Conservation (phyloP, 2,797 vertebrate species). For the Eulemur rubriventer region DNA sequence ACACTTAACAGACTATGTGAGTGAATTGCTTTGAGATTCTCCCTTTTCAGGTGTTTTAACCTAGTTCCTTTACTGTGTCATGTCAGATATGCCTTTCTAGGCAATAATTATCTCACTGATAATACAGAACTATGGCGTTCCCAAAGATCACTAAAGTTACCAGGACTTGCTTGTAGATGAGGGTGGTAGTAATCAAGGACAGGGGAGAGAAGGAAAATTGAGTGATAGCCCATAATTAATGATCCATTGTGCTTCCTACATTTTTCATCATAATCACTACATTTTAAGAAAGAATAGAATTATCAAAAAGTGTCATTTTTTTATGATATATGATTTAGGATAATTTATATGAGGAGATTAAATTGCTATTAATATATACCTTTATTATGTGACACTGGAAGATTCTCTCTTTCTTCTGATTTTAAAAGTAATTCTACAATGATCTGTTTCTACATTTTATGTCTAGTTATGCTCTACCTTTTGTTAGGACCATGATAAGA, state of each 20-base stretch:
- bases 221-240: neutral
- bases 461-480: neutral
- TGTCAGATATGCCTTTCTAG: neutral
- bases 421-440: slow-evolving; percentile 43
- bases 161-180: slow-evolving; percentile 6
- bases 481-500: slow-evolving; percentile 28
- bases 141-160: neutral
- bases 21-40: neutral
- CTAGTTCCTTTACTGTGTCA: neutral
- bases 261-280: neutral
- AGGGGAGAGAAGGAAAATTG: neutral
- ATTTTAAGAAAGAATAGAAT: slow-evolving; percentile 2
- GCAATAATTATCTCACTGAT: neutral
- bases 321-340: neutral
- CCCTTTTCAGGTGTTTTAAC: neutral
- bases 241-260: neutral
- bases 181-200: neutral
- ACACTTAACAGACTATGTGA: neutral
- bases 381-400: neutral
- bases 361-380: neutral
- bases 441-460: neutral
- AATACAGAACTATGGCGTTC: neutral
- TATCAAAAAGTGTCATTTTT: neutral
- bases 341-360: slow-evolving; percentile 8
- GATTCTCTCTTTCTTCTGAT: neutral